phyloP scores from a whole-genome alignment of 2,888 invertebrate species.

The Hipparchia semele region DNA sequence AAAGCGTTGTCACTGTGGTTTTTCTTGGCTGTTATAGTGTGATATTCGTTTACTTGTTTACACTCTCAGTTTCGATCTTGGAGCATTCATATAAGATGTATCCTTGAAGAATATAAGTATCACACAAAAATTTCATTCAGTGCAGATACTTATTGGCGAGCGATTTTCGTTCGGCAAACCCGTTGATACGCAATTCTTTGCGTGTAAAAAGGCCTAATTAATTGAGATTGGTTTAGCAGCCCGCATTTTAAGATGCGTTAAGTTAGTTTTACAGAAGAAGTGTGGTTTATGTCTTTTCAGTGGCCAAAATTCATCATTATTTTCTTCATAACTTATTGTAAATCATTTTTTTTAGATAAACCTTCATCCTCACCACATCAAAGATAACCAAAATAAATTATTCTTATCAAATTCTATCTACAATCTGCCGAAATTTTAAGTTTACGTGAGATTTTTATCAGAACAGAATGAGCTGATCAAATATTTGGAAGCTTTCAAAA shows the following conservation, averaged over 20 bases:
- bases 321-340: too few species aligned
- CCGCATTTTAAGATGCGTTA: too few species aligned
- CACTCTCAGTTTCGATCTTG: neutral
- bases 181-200: neutral
- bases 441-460: conserved; percentile 5
- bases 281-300: neutral
- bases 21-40: too few species aligned
- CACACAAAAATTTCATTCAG: neutral
- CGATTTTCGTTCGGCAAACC: neutral
- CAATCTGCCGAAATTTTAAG: conserved; percentile 6
- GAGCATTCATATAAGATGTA: neutral
- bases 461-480: conserved; percentile 2
- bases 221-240: neutral
- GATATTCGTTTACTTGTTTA: too few species aligned
- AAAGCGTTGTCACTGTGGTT: too few species aligned
- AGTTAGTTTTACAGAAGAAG: neutral
- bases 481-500: conserved; percentile 18
- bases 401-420: conserved; percentile 6
- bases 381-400: neutral
- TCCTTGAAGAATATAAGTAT: neutral
- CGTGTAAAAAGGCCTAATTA: neutral
- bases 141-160: neutral
- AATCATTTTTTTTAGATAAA: too few species aligned
- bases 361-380: neutral
- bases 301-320: too few species aligned